Conservation (phyloP, 2,113 vertebrate genomes). For the Herpetotheres cachinnans region DNA sequence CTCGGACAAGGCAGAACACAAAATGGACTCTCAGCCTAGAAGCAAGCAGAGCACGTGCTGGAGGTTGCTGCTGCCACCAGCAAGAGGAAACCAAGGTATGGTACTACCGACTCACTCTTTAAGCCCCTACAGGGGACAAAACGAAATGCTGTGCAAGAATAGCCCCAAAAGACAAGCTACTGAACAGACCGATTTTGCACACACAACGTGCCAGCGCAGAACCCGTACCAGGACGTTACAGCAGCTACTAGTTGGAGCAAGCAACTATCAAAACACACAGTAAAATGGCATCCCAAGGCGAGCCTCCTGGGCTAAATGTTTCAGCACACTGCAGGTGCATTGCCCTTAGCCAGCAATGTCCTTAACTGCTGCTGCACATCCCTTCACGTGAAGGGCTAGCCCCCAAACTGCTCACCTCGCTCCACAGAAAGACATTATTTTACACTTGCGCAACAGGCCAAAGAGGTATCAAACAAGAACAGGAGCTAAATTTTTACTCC, state of each 20-base stretch:
- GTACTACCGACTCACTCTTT: too few species aligned
- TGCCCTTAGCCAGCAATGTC: not conserved
- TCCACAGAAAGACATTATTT: not conserved
- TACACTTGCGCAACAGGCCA: accelerated
- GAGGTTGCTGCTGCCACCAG: not conserved
- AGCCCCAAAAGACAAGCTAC: not conserved
- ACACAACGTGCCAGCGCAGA: accelerated
- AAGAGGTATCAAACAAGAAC: accelerated
- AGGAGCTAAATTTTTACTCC: not conserved
- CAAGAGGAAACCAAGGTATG: not conserved
- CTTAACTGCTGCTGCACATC: not conserved
- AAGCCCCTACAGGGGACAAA: not conserved
- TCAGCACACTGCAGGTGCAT: not conserved
- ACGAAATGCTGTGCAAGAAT: accelerated
- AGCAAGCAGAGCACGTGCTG: not conserved
- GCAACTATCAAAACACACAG: not conserved
- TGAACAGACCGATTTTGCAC: too few species aligned
- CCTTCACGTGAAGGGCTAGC: not conserved
- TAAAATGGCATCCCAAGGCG: accelerated
- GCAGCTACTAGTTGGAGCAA: too few species aligned
- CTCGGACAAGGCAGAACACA: too few species aligned
- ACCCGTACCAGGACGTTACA: accelerated
- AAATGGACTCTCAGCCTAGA: too few species aligned
- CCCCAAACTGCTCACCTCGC: not conserved
- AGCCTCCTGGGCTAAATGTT: too few species aligned